A percentile compares a stretch with the other conserved stretches of the same genome.
phyloP scores from a whole-genome alignment of 2,797 vertebrate species.

The Kryptopterus vitreolus region DNA sequence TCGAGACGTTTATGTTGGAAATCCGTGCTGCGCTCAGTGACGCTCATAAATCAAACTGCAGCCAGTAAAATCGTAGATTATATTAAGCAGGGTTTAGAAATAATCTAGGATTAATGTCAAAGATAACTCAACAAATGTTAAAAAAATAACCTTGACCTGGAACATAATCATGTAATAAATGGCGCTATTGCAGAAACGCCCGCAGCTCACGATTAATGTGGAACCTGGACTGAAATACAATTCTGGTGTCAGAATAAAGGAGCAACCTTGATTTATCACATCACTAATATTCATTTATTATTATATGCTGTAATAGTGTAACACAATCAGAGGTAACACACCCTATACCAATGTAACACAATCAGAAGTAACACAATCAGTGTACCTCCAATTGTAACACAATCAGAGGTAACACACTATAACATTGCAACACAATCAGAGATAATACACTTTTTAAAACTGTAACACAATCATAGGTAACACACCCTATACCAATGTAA shows the following conservation, averaged over 20 bases:
- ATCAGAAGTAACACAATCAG: no score
- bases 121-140: neutral
- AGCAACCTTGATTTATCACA: neutral
- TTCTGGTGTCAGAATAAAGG: neutral
- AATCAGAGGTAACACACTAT: no score
- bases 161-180: neutral
- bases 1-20: slow-evolving; percentile 5
- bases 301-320: no score
- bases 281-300: neutral
- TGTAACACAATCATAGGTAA: no score
- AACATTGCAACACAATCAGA: no score
- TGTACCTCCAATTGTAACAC: no score
- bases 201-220: neutral
- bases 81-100: neutral
- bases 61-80: neutral
- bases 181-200: neutral
- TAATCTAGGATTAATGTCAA: neutral
- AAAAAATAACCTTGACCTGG: neutral
- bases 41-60: neutral
- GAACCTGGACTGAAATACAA: neutral
- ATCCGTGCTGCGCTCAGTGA: neutral
- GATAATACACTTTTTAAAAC: no score
- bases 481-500: no score
- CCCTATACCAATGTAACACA: no score
- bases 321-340: no score